Base-by-base conservation (phyloP, 1,140 invertebrate species). In the Heliothis subflexa region DNA sequence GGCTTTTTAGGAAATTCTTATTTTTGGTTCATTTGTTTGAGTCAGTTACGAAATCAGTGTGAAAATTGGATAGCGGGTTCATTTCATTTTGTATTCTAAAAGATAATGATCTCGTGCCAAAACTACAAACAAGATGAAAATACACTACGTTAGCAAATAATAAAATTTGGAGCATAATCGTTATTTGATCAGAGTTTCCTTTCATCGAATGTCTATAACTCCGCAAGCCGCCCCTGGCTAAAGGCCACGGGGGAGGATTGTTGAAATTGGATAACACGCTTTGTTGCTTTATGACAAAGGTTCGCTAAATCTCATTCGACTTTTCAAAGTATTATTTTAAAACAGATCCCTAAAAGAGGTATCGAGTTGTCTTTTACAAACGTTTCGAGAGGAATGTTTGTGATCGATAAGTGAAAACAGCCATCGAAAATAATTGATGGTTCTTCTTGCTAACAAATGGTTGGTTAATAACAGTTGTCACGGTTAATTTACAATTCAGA, bases 231-330 rank as follows among this genome's bases (percentile, higher is more conserved):
- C 64, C 64, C 47, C 64, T 50, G 21, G 64, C 64, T 52, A 68
- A 57, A 57, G 33, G 21, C 55, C 10, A 28, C 21, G 55, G 49
- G 47, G 61, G 70, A 80, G 82, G 84, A 82, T 88, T 87, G 75
- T 79, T 83, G 80, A 84, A 88, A 88, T 87, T 88, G 76, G 81
- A 88, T 86, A 88, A 88, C 76, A 79, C 74, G 81, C 79, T 86
- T 85, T 87, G 83, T 82, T 86, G 85, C 72, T 83, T 80, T 78
- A 77, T 75, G 79, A 85, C 79, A 84, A 86, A 85, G 76, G 80
- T 77, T 71, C 57, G 66, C 28, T 59, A 82, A 84, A 81, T 86
- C 70, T 57, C 68, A 79, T 76, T 81, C 16, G 66, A 71, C 78
- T 70, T 77, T 49, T 62, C 59, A 40, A 62, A 40, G 59, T 13